Conservation (phyloP, 1,140 invertebrate genomes). For the Ectropis grisescens region DNA sequence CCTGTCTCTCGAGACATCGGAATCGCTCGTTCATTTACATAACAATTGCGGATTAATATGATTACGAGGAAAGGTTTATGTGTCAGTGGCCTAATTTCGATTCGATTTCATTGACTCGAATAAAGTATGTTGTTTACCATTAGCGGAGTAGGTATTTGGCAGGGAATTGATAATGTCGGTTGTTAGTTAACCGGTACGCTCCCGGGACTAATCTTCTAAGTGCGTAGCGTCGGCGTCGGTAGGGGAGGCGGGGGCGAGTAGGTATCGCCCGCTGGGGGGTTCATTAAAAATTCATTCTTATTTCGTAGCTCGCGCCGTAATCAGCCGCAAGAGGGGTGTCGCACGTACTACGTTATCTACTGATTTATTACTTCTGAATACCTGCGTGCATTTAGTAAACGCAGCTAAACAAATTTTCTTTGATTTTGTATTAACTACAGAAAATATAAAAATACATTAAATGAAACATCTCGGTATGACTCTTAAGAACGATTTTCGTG, state of each 20-base stretch:
- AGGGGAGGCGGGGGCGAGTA: conserved; percentile 18
- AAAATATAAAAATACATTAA: too few species aligned
- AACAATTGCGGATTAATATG: too few species aligned
- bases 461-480: too few species aligned
- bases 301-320: conserved; percentile 47
- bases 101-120: too few species aligned
- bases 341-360: conserved; percentile 39
- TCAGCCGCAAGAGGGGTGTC: conserved; percentile 40
- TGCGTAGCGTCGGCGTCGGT: conserved; percentile 39
- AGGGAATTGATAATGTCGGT: conserved; percentile 14
- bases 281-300: conserved; percentile 70
- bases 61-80: too few species aligned
- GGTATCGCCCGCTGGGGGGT: conserved; percentile 20
- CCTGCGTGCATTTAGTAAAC: too few species aligned
- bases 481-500: too few species aligned
- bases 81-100: too few species aligned
- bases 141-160: background rate
- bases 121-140: too few species aligned
- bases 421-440: too few species aligned
- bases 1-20: conserved; percentile 5
- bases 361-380: conserved; percentile 21
- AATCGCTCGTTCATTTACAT: background rate
- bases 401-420: too few species aligned
- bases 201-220: conserved; percentile 66
- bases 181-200: conserved; percentile 43